Evolutionary conservation across 2,797 vertebrate genomes (phyloP).

Genomic region (Crenichthys baileyi): DNA sequence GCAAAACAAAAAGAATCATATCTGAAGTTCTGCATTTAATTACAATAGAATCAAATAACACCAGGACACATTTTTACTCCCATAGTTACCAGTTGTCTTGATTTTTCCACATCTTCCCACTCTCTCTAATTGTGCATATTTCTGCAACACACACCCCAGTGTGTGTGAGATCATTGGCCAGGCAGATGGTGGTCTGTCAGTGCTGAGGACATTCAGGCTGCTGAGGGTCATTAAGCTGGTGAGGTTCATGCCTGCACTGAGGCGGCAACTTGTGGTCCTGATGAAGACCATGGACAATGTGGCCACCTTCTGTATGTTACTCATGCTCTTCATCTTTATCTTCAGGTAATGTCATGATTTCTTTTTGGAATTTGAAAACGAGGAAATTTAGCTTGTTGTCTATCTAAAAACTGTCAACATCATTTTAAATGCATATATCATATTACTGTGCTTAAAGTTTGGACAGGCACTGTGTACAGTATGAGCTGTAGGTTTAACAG

Average conservation of each 20-base stretch:
- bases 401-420: neutral
- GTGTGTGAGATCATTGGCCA: constrained; percentile 97
- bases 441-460: neutral
- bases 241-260: constrained; percentile 94
- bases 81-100: neutral
- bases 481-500: neutral
- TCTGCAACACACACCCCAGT: constrained; percentile 47
- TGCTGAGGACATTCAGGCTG: constrained; percentile 93
- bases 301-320: constrained; percentile 98
- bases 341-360: constrained; percentile 85
- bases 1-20: neutral
- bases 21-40: neutral
- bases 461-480: neutral
- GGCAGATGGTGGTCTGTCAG: constrained; percentile 92
- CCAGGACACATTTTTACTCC: neutral
- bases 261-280: constrained; percentile 95
- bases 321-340: constrained; percentile 98
- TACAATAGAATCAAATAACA: neutral
- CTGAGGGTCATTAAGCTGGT: constrained; percentile 95
- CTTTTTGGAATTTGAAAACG: neutral
- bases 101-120: neutral
- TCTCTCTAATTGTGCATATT: constrained; percentile 1
- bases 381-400: neutral
- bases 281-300: constrained; percentile 99
- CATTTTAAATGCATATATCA: too few relatives aligned